A percentile compares a stretch with the other conserved stretches of the same genome.
Conservation (phyloP, 2,888 invertebrate genomes). For the Opisthograptis luteolata region DNA sequence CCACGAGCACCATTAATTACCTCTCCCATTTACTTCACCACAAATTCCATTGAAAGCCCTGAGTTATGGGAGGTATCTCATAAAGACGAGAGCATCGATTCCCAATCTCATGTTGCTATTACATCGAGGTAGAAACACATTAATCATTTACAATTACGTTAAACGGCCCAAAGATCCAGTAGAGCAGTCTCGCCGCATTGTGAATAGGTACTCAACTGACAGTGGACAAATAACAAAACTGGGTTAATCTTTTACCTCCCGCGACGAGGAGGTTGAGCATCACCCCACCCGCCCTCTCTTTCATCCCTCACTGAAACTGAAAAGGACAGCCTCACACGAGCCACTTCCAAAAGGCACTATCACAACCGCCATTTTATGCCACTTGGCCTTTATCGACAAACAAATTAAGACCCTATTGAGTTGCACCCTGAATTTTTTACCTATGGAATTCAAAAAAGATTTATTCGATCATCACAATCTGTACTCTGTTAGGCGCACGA, state of each 20-base stretch:
- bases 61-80: constrained; percentile 54
- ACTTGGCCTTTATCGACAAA: constrained; percentile 46
- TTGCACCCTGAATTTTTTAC: constrained; percentile 62
- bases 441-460: constrained; percentile 78
- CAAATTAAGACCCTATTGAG: constrained; percentile 53
- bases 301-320: constrained; percentile 62
- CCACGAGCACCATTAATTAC: neutral
- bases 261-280: constrained; percentile 69
- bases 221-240: constrained; percentile 85
- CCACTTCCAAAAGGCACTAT: constrained; percentile 58
- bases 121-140: constrained; percentile 73
- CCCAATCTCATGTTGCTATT: constrained; percentile 72
- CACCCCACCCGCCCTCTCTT: constrained; percentile 68
- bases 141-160: constrained; percentile 83
- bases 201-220: constrained; percentile 83
- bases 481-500: constrained; percentile 57
- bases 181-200: constrained; percentile 79
- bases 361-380: constrained; percentile 34
- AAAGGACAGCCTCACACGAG: constrained; percentile 58
- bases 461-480: constrained; percentile 62
- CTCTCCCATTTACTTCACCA: constrained; percentile 28
- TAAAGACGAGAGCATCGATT: constrained; percentile 70
- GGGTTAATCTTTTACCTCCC: constrained; percentile 84
- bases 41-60: constrained; percentile 47
- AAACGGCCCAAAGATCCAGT: constrained; percentile 77